Conservation (phyloP, 2,888 invertebrate species). For the Morpho helenor region DNA sequence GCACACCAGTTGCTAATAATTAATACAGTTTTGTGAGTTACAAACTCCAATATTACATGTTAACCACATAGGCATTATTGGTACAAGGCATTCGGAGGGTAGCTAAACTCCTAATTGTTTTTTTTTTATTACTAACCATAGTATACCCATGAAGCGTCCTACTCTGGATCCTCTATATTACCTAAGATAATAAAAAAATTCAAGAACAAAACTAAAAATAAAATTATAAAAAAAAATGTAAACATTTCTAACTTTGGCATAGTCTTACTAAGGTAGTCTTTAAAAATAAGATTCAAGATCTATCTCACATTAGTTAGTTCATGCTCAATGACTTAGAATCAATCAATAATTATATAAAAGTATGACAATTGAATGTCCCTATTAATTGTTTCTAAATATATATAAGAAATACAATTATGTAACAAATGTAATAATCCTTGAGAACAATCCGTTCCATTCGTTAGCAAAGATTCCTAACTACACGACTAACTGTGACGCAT, state of each 20-base stretch:
- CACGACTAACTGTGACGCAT: too few species aligned
- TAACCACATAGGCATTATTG: slow-evolving; percentile 55
- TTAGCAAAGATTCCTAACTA: too few species aligned
- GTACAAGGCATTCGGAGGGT: slow-evolving; percentile 37
- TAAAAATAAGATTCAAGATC: slow-evolving; percentile 8
- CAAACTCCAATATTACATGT: slow-evolving; percentile 28
- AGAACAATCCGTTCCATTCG: too few species aligned
- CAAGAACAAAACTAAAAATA: slow-evolving; percentile 5
- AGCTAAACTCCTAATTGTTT: slow-evolving; percentile 19
- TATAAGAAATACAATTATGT: too few species aligned
- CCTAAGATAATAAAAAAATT: slow-evolving; percentile 17
- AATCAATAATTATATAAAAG: too few species aligned
- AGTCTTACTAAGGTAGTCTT: slow-evolving; percentile 20
- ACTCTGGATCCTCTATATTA: slow-evolving; percentile 19
- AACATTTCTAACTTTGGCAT: slow-evolving; percentile 16
- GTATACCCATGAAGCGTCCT: slow-evolving; percentile 22
- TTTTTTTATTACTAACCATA: slow-evolving; percentile 14
- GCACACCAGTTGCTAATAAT: slow-evolving; percentile 62
- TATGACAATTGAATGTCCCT: too few species aligned
- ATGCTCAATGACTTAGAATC: background rate
- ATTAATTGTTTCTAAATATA: too few species aligned
- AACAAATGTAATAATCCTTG: too few species aligned
- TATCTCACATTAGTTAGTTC: background rate
- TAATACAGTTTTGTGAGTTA: slow-evolving; percentile 33
- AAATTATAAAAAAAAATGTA: slow-evolving; percentile 10